Base-by-base conservation (phyloP, 2,113 vertebrate genomes). In the Catharus fuscescens region DNA sequence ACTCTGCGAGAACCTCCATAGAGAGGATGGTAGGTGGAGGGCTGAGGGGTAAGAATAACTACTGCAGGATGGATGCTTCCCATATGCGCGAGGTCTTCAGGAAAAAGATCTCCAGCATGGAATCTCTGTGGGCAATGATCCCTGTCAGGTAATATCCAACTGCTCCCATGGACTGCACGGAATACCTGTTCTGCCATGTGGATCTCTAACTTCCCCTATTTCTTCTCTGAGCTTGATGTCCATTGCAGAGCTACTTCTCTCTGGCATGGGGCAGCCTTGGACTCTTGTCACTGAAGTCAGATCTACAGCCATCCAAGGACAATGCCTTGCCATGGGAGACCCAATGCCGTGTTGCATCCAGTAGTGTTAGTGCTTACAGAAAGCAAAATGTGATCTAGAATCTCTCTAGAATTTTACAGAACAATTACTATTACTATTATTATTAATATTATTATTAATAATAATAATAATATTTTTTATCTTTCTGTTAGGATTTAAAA, bases 181-280 rank as follows among this genome's bases (percentile, higher is more conserved):
- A 69, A 32, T 18, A 79, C 6, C 18, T 74, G 7, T 10, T 73
- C n/a, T 69, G 28, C 7, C 28, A 40, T 0, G 0, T 14, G 16
- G 11, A 44, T 31, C 8, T 11, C 7, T 38, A 25, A 16, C 6
- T 54, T 81, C 10, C 2, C 3, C 11, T 5, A 0, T 11, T 67
- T 18, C 14, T 80, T 26, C 9, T 61, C 29, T 77, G 42, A 59
- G 14, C 11, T 62, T 25, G 11, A 7, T 67, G 44, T 24, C 9
- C 13, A 3, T 4, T 40, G 24, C 20, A 76, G 42, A 42, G 11
- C 12, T 5, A 2, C 8, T 44, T 71, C 9, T 78, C 16, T 42
- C 60, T 82, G 26, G 13, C 8, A 52, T 11, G 21, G 20, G 21
- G 3, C 28, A 86, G 44, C 12, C 15, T 34, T 12, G 4, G 3